Conservation (phyloP, 1,140 invertebrate genomes). For the Hestina assimilis region DNA sequence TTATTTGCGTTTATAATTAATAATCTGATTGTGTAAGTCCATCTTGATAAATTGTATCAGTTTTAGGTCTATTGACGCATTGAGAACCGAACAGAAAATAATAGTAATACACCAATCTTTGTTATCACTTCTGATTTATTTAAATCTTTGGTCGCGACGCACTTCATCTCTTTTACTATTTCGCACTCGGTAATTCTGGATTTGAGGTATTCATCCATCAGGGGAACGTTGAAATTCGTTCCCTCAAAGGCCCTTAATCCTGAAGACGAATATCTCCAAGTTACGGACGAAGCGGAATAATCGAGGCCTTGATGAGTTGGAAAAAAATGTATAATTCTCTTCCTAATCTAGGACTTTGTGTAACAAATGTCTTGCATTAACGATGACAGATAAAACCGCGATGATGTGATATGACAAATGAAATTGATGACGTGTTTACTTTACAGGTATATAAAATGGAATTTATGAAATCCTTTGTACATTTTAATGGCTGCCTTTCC, state of each 20-base stretch:
- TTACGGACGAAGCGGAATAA: conserved; percentile 65
- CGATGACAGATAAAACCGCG: conserved; percentile 37
- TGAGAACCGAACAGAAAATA: no score
- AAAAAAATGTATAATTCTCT: conserved; percentile 73
- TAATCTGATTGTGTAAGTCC: no score
- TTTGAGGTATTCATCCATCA: conserved; percentile 72
- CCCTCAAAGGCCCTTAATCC: conserved; percentile 66
- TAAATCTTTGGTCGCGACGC: not conserved
- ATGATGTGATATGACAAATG: conserved; percentile 11
- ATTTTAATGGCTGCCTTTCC: no score
- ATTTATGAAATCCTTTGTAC: no score
- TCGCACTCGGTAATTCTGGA: conserved; percentile 60
- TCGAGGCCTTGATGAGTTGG: conserved; percentile 59
- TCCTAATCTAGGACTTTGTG: conserved; percentile 62
- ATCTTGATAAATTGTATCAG: no score
- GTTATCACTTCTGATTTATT: not conserved
- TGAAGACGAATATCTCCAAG: conserved; percentile 71
- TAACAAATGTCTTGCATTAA: conserved; percentile 67
- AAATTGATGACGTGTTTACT: conserved; percentile 2
- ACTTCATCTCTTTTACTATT: conserved; percentile 53
- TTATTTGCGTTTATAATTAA: no score
- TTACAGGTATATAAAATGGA: not conserved
- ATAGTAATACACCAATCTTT: no score
- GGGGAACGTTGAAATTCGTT: conserved; percentile 67
- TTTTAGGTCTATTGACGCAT: no score